Evolutionary conservation across 2,888 invertebrate genomes (phyloP).

Genomic region (Alentia gelatinosa): DNA sequence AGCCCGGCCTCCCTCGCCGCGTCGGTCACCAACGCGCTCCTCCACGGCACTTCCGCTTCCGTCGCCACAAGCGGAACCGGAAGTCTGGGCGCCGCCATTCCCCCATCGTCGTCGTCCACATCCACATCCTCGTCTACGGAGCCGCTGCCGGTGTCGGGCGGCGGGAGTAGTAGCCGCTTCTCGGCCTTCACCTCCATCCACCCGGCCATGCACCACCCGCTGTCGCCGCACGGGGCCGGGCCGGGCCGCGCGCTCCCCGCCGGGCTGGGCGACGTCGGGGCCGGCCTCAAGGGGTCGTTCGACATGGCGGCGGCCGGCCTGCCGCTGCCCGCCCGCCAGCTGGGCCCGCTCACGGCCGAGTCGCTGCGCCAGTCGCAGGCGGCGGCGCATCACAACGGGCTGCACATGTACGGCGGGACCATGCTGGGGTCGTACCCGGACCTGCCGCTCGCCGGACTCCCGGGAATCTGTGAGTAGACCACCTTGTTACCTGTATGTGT

Average conservation of each 20-base stretch:
- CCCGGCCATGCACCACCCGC: slow-evolving; percentile 11
- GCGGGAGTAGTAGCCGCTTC: slow-evolving; percentile 30
- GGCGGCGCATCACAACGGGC: slow-evolving; percentile 18
- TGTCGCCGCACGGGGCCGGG: neutral
- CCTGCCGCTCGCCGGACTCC: slow-evolving; percentile 43
- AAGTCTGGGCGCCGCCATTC: neutral
- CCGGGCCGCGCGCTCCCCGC: neutral
- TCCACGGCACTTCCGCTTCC: neutral
- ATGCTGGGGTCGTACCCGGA: slow-evolving; percentile 38
- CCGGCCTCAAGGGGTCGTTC: neutral
- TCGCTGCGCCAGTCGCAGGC: slow-evolving; percentile 32
- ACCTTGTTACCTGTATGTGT: too few relatives aligned
- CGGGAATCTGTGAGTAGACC: slow-evolving; percentile 51
- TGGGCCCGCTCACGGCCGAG: slow-evolving; percentile 15
- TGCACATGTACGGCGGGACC: slow-evolving; percentile 40
- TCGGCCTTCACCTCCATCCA: slow-evolving; percentile 56
- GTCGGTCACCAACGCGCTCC: slow-evolving; percentile 23
- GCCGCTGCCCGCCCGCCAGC: slow-evolving; percentile 6
- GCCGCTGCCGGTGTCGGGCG: neutral
- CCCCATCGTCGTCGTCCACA: neutral
- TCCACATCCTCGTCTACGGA: neutral
- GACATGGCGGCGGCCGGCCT: slow-evolving; percentile 11
- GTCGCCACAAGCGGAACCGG: neutral
- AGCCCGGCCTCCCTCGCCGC: neutral
- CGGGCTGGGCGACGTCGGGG: neutral